A percentile compares a stretch with the other conserved stretches of the same genome.
Evolutionary conservation across 1,140 invertebrate species (phyloP).

Genomic region (Drosophila nikananu): DNA sequence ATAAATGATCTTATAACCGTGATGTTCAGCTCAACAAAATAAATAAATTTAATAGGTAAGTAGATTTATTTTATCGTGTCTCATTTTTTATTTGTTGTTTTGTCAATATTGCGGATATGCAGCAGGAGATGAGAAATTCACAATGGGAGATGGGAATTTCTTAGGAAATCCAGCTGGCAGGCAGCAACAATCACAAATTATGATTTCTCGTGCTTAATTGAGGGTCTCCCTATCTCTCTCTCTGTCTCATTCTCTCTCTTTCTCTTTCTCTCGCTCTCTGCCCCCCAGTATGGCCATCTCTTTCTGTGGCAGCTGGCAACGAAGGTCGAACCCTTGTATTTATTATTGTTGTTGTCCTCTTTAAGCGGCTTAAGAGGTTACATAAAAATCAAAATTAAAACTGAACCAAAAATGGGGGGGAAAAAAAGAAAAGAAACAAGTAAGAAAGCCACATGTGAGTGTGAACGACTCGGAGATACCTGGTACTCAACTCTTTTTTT

Average conservation of each 20-base stretch:
- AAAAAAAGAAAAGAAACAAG: not conserved
- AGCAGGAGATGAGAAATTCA: constrained; percentile 24
- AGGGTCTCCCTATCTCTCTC: constrained; percentile 5
- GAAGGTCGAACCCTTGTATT: constrained; percentile 20
- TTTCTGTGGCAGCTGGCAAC: constrained; percentile 25
- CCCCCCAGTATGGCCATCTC: not conserved
- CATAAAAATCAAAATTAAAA: constrained; percentile 45
- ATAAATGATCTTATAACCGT: not conserved
- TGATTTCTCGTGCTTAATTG: constrained; percentile 48
- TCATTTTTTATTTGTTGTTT: constrained; percentile 16
- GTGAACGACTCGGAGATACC: not conserved
- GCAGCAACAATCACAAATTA: constrained; percentile 32
- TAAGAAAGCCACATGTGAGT: not conserved
- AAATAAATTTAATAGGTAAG: not conserved
- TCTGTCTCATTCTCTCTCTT: no score
- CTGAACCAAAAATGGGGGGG: constrained; percentile 20
- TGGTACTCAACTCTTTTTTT: not conserved
- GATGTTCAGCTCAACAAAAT: not conserved
- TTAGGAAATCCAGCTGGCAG: constrained; percentile 43
- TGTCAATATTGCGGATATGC: constrained; percentile 45
- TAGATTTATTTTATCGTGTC: constrained; percentile 2
- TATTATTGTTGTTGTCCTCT: constrained; percentile 24
- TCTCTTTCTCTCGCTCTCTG: not conserved
- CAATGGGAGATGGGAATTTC: constrained; percentile 32
- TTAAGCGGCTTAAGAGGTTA: constrained; percentile 55